Evolutionary conservation across 2,888 invertebrate genomes (phyloP).

Genomic region (Melieria omissa): DNA sequence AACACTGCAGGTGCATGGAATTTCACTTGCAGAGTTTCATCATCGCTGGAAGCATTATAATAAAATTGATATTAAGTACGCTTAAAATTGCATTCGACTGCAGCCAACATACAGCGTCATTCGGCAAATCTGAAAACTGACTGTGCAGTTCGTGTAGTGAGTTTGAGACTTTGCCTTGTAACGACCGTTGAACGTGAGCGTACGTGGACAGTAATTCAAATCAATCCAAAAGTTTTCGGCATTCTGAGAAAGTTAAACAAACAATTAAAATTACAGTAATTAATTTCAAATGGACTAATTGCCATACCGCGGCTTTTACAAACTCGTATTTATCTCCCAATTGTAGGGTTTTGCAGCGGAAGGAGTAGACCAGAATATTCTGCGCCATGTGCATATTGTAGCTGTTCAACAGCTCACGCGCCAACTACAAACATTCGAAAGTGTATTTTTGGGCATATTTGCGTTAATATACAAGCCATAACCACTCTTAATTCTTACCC

Average conservation of each 20-base stretch:
- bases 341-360: slow-evolving; percentile 44
- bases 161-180: slow-evolving; percentile 9
- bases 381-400: slow-evolving; percentile 47
- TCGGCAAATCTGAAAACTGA: slow-evolving; percentile 8
- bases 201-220: slow-evolving; percentile 41
- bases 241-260: slow-evolving; percentile 21
- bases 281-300: not conserved
- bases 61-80: too few relatives aligned
- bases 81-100: not conserved
- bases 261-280: not conserved
- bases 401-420: slow-evolving; percentile 48
- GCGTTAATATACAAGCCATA: not conserved
- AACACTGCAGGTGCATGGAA: slow-evolving; percentile 41
- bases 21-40: slow-evolving; percentile 36
- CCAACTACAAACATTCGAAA: slow-evolving; percentile 37
- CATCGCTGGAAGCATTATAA: slow-evolving; percentile 23
- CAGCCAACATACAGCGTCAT: slow-evolving; percentile 35
- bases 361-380: slow-evolving; percentile 46
- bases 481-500: too few relatives aligned
- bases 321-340: slow-evolving; percentile 44
- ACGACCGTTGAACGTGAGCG: slow-evolving; percentile 27
- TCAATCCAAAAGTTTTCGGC: slow-evolving; percentile 43
- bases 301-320: slow-evolving; percentile 44
- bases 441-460: not conserved
- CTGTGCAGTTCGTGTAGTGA: slow-evolving; percentile 11